Conservation (phyloP, 2,888 invertebrate species). For the Metopia argyrocephala region DNA sequence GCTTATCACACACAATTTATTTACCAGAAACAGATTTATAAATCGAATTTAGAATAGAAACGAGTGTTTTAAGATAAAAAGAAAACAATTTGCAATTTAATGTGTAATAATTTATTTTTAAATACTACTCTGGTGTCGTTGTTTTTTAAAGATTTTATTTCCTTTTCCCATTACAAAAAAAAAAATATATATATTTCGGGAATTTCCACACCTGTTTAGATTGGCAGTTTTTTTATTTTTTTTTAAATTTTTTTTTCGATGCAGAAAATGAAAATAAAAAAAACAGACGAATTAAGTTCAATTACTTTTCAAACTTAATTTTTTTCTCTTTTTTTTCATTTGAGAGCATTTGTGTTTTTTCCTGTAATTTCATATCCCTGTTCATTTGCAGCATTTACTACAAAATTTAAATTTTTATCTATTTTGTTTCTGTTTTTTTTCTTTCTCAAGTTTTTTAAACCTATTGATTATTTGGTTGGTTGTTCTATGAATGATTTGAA, state of each 20-base stretch:
- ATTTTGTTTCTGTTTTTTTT: neutral
- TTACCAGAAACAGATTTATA: slow-evolving; percentile 28
- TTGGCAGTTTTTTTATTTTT: neutral
- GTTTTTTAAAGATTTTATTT: neutral
- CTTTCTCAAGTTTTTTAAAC: slow-evolving; percentile 18
- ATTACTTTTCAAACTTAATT: slow-evolving; percentile 64
- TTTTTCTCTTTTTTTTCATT: slow-evolving; percentile 2
- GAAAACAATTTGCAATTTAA: slow-evolving; percentile 24
- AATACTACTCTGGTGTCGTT: neutral
- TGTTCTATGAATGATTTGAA: slow-evolving; percentile 4
- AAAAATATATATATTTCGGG: slow-evolving; percentile 44
- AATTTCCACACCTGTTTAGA: slow-evolving; percentile 59
- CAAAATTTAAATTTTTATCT: slow-evolving; percentile 32
- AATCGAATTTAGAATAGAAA: neutral
- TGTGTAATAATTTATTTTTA: slow-evolving; percentile 11
- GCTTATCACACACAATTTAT: slow-evolving; percentile 27
- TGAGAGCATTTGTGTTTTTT: neutral
- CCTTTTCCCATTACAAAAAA: neutral
- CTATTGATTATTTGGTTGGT: slow-evolving; percentile 28
- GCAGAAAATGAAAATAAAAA: neutral
- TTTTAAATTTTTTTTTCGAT: neutral
- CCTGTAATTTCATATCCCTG: slow-evolving; percentile 13
- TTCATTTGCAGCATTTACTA: slow-evolving; percentile 25
- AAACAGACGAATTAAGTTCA: slow-evolving; percentile 67
- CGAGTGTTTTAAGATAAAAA: slow-evolving; percentile 36